A percentile compares a stretch with the other conserved stretches of the same genome.
Conservation (phyloP, 2,113 vertebrate species). For the Delphinapterus leucas region DNA sequence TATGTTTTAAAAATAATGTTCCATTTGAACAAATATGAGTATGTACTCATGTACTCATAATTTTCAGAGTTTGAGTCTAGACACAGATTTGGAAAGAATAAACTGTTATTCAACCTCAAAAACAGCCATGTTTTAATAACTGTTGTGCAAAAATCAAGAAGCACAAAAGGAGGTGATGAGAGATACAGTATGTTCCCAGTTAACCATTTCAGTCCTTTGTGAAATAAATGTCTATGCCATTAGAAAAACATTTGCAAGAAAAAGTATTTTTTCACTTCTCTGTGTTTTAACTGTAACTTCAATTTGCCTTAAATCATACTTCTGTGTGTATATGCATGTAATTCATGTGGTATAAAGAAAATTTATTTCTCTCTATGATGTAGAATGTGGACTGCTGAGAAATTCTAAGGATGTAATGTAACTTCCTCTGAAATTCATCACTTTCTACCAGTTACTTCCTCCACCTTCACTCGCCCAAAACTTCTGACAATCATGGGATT, state of each 20-base stretch:
- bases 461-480: no score
- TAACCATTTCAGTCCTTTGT: not conserved
- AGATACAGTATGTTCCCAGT: not conserved
- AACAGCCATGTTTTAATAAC: not conserved
- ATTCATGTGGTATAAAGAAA: not conserved
- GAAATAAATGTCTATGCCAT: not conserved
- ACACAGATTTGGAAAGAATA: not conserved
- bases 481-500: not conserved
- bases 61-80: not conserved
- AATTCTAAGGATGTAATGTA: no score
- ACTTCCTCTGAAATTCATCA: not conserved
- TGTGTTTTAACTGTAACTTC: not conserved
- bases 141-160: not conserved
- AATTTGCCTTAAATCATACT: not conserved
- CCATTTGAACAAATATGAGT: not conserved
- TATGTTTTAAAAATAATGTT: not conserved
- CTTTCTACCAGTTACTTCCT: not conserved
- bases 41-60: not conserved
- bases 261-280: not conserved
- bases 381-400: not conserved
- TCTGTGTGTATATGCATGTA: not conserved
- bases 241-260: not conserved
- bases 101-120: not conserved
- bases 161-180: not conserved
- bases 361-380: not conserved